Conservation (phyloP, 1,140 invertebrate genomes). For the Brachystomella parvula region DNA sequence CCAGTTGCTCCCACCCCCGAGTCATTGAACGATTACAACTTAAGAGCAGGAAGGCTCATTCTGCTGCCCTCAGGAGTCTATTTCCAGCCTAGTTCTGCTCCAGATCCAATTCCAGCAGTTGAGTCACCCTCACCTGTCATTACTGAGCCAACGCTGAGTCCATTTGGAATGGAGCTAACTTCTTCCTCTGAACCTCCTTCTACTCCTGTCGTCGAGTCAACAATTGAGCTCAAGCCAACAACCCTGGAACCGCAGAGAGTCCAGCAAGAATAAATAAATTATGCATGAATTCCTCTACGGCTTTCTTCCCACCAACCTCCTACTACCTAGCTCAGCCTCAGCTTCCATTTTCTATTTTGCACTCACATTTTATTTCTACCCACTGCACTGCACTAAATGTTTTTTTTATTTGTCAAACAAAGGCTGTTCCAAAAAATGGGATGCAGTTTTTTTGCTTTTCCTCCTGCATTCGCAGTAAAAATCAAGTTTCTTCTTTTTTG, state of each 20-base stretch:
- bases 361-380: no score
- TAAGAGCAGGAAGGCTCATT: conserved; percentile 6
- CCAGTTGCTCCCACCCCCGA: conserved; percentile 3
- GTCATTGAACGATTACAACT: neutral
- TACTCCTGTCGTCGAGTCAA: conserved; percentile 20
- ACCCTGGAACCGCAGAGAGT: conserved; percentile 12
- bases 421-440: no score
- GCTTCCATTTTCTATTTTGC: no score
- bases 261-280: neutral
- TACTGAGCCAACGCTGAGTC: conserved; percentile 17
- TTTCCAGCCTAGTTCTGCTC: conserved; percentile 13
- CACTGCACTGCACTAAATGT: no score
- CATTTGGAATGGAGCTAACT: conserved; percentile 7
- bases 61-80: neutral
- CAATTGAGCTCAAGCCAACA: conserved; percentile 19
- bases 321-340: no score
- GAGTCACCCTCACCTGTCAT: conserved; percentile 17
- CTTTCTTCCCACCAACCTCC: no score
- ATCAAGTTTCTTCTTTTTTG: no score
- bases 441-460: no score
- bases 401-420: no score
- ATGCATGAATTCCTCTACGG: no score
- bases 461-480: no score
- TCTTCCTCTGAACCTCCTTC: conserved; percentile 20
- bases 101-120: conserved; percentile 10